Base-by-base conservation (phyloP, 2,797 vertebrate genomes). In the Acrossocheilus wenchowensis region DNA sequence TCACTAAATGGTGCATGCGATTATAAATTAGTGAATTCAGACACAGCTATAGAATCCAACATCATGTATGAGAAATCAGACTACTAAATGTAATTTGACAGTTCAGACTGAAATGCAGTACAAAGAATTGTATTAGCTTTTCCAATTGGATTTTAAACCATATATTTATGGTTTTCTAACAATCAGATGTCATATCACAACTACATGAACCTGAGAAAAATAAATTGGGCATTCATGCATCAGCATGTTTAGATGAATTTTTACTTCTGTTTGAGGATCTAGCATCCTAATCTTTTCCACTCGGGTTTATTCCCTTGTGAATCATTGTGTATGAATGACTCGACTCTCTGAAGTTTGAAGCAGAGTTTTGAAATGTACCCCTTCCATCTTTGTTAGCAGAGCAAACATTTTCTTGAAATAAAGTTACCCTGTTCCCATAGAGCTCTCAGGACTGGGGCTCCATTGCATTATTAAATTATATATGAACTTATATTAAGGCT, bases 381-480 rank as follows among this genome's bases (percentile, higher is more conserved):
- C 12, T 62, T 75, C 11, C 57, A 17, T 48, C 26, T 66, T 45
- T 64, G n/a, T 74, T 74, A 83, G 81, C 36, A 34, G 17, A 74
- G 81, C 69, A 74, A 83, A 62, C 54, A 62, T 62, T 62, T 74
- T 34, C 57, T 64, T 11, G 14, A 54, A 82, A 82, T 41, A 41
- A 45, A 82, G 66, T 71, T 72, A 82, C 34, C 68, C 23, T 71
- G 26, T 54, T 72, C 45, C 48, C 66, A 72, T 23, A 30, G 34
- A 82, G 66, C 81, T 57, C 81, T 72, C 66, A 57, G 48, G 10
- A 60, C 69, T 34, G 69, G 64, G 52, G 69, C 17, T 74, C 52
- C 73, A 26, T 66, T 84, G 82, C 72, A 57, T 68, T 81, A 83
- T 83, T 83, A 62, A 83, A 78, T 78, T 77, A 84, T 84, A 64